phyloP scores from a whole-genome alignment of 2,113 vertebrate species.

The Monopterus albus region DNA sequence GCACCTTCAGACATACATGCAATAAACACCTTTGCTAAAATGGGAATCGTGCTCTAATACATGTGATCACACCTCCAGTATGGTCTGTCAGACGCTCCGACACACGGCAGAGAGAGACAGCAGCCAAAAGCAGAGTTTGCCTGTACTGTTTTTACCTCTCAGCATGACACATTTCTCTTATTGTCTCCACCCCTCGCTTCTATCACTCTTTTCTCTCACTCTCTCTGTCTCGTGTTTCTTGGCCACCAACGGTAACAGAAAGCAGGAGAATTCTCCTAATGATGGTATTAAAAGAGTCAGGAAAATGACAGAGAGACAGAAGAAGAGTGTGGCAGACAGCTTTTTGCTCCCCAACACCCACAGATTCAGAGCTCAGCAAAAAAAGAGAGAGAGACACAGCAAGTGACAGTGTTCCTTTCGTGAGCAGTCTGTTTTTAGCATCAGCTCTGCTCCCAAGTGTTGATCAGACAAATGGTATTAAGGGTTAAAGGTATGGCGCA shows the following conservation, averaged over 20 bases:
- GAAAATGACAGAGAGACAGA: constrained; percentile 71
- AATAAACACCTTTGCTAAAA: neutral
- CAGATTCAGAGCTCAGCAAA: constrained; percentile 58
- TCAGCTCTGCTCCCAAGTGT: constrained; percentile 52
- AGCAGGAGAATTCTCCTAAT: constrained; percentile 74
- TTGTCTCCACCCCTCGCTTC: constrained; percentile 41
- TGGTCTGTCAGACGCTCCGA: neutral
- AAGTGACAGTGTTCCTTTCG: constrained; percentile 63
- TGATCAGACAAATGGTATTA: constrained; percentile 62
- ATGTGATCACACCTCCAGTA: neutral
- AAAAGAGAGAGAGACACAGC: constrained; percentile 34
- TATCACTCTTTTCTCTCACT: no score
- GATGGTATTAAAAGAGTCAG: constrained; percentile 73
- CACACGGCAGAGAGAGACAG: neutral
- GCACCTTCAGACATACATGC: neutral
- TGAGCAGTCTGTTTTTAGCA: constrained; percentile 72
- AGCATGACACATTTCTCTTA: constrained; percentile 42
- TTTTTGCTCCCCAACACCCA: constrained; percentile 75
- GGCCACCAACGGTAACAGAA: constrained; percentile 65
- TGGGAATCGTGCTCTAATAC: neutral
- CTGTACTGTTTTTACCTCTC: constrained; percentile 21
- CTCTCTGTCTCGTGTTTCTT: constrained; percentile 56
- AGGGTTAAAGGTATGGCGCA: constrained; percentile 53
- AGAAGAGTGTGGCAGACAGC: constrained; percentile 69
- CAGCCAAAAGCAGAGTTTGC: constrained; percentile 3